Base-by-base conservation (phyloP, 2,888 invertebrate genomes). In the Homarus gammarus region DNA sequence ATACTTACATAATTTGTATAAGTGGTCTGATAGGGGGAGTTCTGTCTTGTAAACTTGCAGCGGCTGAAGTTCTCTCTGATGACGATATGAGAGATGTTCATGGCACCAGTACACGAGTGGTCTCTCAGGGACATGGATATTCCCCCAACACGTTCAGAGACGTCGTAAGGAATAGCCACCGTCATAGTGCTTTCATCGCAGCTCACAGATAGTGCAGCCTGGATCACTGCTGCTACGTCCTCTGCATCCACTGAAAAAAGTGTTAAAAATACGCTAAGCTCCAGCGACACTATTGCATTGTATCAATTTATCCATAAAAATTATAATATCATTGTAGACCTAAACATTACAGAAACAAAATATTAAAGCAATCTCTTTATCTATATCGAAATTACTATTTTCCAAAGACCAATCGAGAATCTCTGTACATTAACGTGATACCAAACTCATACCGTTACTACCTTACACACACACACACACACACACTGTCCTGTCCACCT, bases 1-100 rank as follows among this genome's bases (percentile, higher is more conserved):
- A 3, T 56, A 87, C 87, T 87, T n/a, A 87, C 87, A 81, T 87
- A 79, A 36, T 81, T 87, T 33, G 61, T 81, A 31, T 87, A 87
- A 31, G 87, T 87, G 38, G 87, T 79, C 61, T 56, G 51, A 40
- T 51, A 70, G 12, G 72, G 12, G 2, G 87, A 87, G n/a, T 22
- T 51, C 27, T 33, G 44, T 22, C 36, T 38, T 18, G 33, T 61
- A 44, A 88, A 84, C 22, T 64, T 75, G 70, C 88, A 88, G 1
- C 36, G 31, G 8, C 27, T 22, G 49, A 88, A 78, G 15, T n/a
- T 27, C n/a, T 83, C 83, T 18, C 18, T 75, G 44, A 88, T 68
- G 15, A 83, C 82, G 27, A 83, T 75, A n/a, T 88, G 88, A 18
- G 84, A 72, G 27, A 49, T 61, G 27, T 89, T 89, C 36, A 79